Evolutionary conservation across 2,888 invertebrate species (phyloP), one percentile per base, ranked within the genome.

Genomic region (Lycocerus yunnanus): DNA sequence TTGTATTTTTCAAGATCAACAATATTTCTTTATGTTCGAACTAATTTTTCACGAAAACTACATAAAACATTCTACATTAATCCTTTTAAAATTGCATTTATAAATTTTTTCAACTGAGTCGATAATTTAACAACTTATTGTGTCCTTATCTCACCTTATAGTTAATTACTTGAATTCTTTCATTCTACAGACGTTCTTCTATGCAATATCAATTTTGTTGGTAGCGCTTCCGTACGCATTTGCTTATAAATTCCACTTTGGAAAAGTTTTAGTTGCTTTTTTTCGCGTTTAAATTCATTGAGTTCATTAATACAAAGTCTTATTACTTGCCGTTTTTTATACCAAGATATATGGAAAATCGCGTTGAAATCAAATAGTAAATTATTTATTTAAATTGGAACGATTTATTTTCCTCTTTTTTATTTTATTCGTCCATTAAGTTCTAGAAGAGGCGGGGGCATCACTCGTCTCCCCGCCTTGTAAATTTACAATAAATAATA

Each of bases 121-220:
- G 78, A 80, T 81, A 79, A 79, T 81, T 81, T 78, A 78, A 80
- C 79, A 81, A 81, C 82, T 81, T 81, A 82, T 79, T 79, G 80
- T 80, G 80, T 80, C 80, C 78, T 75, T 78, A 74, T 78, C 76
- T 73, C 77, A 73, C 74, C 77, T 80, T 78, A 78, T 77, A 81
- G 82, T 83, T 83, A 83, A 82, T 82, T 83, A 83, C 80, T 79
- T 78, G 81, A 78, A 82, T 82, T 83, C 83, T 82, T 82, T 78
- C 82, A 81, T 83, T 82, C 82, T 77, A 82, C 81, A 79, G 79
- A 78, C 79, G 58, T 82, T 81, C 81, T 82, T 80, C 77, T 80
- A 80, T 80, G 78, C 79, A 81, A 80, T 80, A 81, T 78, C 79
- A 78, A 66, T 71, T 63, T 71, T 66, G 71, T 66, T 66, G 78